Evolutionary conservation across 2,113 vertebrate species (phyloP), one percentile per base, ranked within the genome.

Genomic region (Carlito syrichta): DNA sequence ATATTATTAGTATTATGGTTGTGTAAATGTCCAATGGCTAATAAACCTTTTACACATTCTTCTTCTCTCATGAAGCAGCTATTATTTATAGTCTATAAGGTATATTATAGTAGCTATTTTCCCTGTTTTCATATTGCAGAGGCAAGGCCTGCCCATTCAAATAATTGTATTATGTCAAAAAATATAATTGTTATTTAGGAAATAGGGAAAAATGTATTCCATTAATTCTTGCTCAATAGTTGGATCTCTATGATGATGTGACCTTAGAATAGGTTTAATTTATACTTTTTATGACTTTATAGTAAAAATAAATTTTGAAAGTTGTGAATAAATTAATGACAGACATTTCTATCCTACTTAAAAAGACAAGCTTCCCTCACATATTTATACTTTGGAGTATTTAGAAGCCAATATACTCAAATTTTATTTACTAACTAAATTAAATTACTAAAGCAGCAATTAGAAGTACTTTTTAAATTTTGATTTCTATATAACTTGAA

Each of bases 21-120:
- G 11, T 60, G 2, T 84, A 82, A 74, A 48, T 96, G 86, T 25
- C 86, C 48, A 95, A 30, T 86, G 54, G 54, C 71, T 81, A 92
- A 77, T 83, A 89, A 30, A 60, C n/a, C 63, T 56, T 76, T 95
- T 86, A 77, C 95, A 23, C 16, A 85, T 91, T 91, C 4, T 86
- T 87, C 79, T 11, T 63, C 8, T 11, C 25, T 92, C 71, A 85
- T 66, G 45, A 88, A 30, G 22, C 38, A 95, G n/a, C 38, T 95
- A 20, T 89, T 91, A 45, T 23, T 73, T 1, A 20, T n/a, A 68
- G 48, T 3, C 20, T 68, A 17, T 50, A 23, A 45, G 23, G 62
- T 87, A 74, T 30, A 94, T 77, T 71, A 43, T 81, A 77, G 13
- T 2, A 38, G 32, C 27, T 73, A 11, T 52, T 78, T 60, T 1